These are phyloP conservation scores for Bembecia ichneumoniformis DNA, from an alignment of 2,888 invertebrate genomes.

Conservation along the genomic window DNA sequence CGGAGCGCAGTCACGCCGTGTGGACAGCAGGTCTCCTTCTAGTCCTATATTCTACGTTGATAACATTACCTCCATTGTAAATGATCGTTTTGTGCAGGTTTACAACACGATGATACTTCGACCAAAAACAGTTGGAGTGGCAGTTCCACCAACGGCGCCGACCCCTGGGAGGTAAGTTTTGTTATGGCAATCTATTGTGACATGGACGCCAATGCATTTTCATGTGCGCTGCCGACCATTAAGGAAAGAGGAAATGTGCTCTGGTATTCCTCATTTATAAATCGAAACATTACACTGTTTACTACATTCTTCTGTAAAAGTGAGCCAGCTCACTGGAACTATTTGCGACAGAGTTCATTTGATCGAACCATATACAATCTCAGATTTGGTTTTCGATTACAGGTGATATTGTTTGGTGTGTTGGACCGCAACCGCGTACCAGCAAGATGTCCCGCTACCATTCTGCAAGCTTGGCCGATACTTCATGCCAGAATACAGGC, in stretches of 20 bases:
- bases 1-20: conserved; percentile 88
- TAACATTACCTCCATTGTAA: too few species aligned
- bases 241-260: too few species aligned
- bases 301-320: too few species aligned
- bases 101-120: conserved; percentile 70
- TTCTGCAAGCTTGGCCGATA: conserved; percentile 95
- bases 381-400: not conserved
- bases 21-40: conserved; percentile 82
- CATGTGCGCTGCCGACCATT: too few species aligned
- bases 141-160: conserved; percentile 71
- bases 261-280: too few species aligned
- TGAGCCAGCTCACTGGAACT: too few species aligned
- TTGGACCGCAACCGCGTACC: conserved; percentile 88
- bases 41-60: not conserved
- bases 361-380: too few species aligned
- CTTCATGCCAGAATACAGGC: conserved; percentile 92
- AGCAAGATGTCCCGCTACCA: conserved; percentile 86
- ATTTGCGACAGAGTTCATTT: too few species aligned
- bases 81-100: conserved; percentile 23
- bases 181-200: too few species aligned
- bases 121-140: conserved; percentile 61
- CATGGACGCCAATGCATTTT: too few species aligned
- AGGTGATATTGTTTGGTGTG: conserved; percentile 88
- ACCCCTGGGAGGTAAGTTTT: conserved; percentile 85
- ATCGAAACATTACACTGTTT: too few species aligned